Evolutionary conservation across 1,140 invertebrate genomes (phyloP), one percentile per base, ranked within the genome.

Genomic region (Phenacoccus solenopsis): DNA sequence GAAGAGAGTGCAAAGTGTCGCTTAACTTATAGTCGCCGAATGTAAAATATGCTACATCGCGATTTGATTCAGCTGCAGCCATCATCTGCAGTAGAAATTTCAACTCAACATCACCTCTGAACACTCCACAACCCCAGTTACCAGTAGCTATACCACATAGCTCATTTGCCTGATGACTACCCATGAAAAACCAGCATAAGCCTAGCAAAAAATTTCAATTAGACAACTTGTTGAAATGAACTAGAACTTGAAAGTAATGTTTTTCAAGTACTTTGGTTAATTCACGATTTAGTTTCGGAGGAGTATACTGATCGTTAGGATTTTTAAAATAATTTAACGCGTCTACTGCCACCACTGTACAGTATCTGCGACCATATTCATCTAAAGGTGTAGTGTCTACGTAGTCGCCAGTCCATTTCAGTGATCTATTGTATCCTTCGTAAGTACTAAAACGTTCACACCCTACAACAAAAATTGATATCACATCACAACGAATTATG

Each of bases 101-200:
- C 0, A 98, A 78, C 32, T 87, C 80, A 1, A 89, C 83, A 77
- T 96, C 88, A 3, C 96, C 96, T 4, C 87, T 84, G 78, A 95
- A 98, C 1, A 90, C 96, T 1, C 96, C 96, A 82, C 96, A 98
- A 4, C 96, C 96, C 96, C 96, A 99, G 81, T 98, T 98, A 28
- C 96, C 96, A 0, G 95, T 96, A 1, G 94, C 94, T n/a, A n/a
- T n/a, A n/a, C n/a, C 10, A 98, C 85, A 4, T 88, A 13, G n/a
- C 22, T 68, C 28, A 28, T 38, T 3, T 70, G 57, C 16, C 57
- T 38, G 88, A 1, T 86, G 20, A 77, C 76, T 12, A 74, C 75
- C 71, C 73, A 75, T n/a, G 75, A 76, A 75, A 94, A 93, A 21
- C 93, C 93, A 20, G 87, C 85, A 79, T 88, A 94, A 0, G 93